These are phyloP conservation scores for Mimas tiliae DNA, from an alignment of 2,888 invertebrate genomes.

Conservation along the genomic window DNA sequence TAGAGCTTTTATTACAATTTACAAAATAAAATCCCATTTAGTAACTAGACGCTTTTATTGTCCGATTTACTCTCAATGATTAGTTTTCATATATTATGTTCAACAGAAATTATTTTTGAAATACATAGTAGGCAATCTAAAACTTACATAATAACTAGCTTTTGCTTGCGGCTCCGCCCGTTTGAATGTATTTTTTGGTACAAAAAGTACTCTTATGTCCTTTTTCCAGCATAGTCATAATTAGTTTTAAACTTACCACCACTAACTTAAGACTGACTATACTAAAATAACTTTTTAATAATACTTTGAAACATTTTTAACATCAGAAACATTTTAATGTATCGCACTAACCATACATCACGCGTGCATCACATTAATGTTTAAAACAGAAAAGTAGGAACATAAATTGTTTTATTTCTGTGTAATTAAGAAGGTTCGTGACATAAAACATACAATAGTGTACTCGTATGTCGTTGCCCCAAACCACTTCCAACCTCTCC, in stretches of 20 bases:
- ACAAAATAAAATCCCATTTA: too few species aligned
- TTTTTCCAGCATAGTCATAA: too few species aligned
- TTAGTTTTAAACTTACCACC: background rate
- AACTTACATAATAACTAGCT: too few species aligned
- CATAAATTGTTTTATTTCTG: conserved; percentile 7
- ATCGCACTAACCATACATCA: background rate
- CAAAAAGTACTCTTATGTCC: too few species aligned
- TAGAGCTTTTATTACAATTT: too few species aligned
- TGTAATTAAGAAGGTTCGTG: conserved; percentile 7
- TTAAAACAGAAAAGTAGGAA: background rate
- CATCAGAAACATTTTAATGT: background rate
- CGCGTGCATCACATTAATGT: background rate
- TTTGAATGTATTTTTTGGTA: too few species aligned
- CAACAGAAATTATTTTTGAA: too few species aligned
- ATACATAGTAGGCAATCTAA: too few species aligned
- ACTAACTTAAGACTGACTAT: background rate
- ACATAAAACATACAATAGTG: conserved; percentile 17
- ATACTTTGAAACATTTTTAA: background rate
- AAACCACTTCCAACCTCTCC: conserved; percentile 22
- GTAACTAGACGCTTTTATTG: too few species aligned
- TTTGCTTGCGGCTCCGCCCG: too few species aligned
- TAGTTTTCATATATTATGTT: too few species aligned
- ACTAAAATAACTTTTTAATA: background rate
- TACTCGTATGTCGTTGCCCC: conserved; percentile 3
- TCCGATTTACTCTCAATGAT: too few species aligned